phyloP scores from a whole-genome alignment of 2,113 vertebrate genomes.

The Danio rerio region DNA sequence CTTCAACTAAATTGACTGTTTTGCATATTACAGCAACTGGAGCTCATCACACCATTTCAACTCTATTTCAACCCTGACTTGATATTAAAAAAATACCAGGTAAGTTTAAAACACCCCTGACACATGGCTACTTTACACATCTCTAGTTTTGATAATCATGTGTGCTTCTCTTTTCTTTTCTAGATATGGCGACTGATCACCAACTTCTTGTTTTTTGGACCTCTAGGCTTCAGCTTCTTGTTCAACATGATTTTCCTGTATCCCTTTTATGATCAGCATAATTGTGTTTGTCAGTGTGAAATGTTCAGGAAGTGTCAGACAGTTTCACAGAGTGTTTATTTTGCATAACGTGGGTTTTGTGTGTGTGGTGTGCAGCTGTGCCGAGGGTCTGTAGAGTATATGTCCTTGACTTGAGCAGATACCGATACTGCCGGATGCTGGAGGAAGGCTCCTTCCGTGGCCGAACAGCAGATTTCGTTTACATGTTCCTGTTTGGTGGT shows the following conservation, averaged over 20 bases:
- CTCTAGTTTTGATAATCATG: constrained; percentile 35
- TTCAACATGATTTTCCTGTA: constrained; percentile 99
- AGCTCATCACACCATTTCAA: constrained; percentile 96
- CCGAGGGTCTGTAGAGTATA: neutral
- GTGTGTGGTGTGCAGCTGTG: neutral
- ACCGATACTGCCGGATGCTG: constrained; percentile 97
- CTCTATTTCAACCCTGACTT: constrained; percentile 98
- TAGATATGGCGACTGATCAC: constrained; percentile 96
- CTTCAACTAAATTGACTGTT: constrained; percentile 20
- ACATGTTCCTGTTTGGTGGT: constrained; percentile 99
- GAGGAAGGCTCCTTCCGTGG: constrained; percentile 98
- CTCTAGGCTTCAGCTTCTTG: constrained; percentile 98
- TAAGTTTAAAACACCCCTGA: constrained; percentile 69
- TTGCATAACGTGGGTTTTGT: constrained; percentile 4
- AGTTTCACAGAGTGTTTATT: neutral
- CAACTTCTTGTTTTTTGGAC: constrained; percentile 98
- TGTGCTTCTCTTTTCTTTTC: constrained; percentile 1
- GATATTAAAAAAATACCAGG: constrained; percentile 97
- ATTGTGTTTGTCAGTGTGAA: neutral
- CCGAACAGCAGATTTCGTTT: constrained; percentile 96
- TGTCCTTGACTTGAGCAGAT: constrained; percentile 87
- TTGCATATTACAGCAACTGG: constrained; percentile 86
- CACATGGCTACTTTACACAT: neutral
- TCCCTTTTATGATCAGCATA: constrained; percentile 73
- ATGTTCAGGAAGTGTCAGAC: constrained; percentile 2